Evolutionary conservation across 2,797 vertebrate species (phyloP), one percentile per base, ranked within the genome.

Genomic region (Ptychadena robeensis): DNA sequence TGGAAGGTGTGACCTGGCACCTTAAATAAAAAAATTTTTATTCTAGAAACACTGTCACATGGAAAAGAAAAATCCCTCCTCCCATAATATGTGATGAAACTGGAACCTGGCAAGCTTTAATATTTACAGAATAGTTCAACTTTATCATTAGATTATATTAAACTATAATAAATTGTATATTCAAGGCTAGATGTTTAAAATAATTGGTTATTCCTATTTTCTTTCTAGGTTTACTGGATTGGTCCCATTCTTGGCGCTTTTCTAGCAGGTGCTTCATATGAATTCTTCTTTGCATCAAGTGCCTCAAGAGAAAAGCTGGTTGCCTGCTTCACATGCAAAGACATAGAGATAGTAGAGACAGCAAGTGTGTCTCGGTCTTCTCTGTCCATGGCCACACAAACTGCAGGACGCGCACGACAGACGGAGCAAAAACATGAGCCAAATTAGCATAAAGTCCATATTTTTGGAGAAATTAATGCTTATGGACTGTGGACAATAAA

Each of bases 261-360:
- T 1, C 87, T 96, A 80, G 95, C 92, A 0, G 94, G 93, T 9
- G 65, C 95, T 57, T 94, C 91, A 86, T 93, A 96, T 3, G 94
- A 97, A 86, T 94, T 95, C 81, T 72, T 95, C 87, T 96, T 96
- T 31, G 93, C 92, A 0, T 89, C 91, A 22, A 91, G 92, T 0
- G 93, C 93, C 6, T 95, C 95, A 37, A 88, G 91, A 69, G 95
- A 95, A 88, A 96, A 96, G 88, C 87, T 95, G 74, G 89, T 96
- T 1, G 92, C 95, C 0, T 96, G 94, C 87, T 87, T 96, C 69
- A 91, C 93, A 80, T 96, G 95, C 86, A 93, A 91, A 69, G 93
- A 95, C 48, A 93, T 95, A 5, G 94, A 95, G 11, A 95, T 94
- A 0, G 93, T 95, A 86, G 95, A 97, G 87, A 93, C 93, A 1